Percentiles rank a stretch among this genome's conserved stretches.
These are phyloP conservation scores for Elachura formosa DNA, from an alignment of 2,113 vertebrate genomes.

Conservation along the genomic window DNA sequence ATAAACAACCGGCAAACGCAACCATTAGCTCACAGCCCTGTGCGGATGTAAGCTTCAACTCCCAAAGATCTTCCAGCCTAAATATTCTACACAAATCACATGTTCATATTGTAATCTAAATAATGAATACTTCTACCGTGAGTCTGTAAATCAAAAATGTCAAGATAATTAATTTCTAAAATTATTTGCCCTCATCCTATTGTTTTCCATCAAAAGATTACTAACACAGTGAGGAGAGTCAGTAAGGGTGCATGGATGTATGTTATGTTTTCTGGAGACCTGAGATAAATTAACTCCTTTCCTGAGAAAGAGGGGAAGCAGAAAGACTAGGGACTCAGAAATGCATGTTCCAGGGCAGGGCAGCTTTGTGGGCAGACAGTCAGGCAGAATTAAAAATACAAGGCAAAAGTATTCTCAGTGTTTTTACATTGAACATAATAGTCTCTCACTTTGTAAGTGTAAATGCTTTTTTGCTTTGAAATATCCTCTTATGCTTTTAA, in stretches of 20 bases:
- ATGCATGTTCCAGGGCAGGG: background rate
- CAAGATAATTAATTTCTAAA: background rate
- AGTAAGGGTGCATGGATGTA: background rate
- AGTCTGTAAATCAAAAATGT: background rate
- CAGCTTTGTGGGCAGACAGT: background rate
- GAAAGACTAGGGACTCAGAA: background rate
- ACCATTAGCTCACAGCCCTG: background rate
- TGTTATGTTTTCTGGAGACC: background rate
- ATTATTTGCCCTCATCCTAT: background rate
- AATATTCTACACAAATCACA: background rate
- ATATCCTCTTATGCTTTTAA: background rate
- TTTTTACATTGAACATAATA: background rate
- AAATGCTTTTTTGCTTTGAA: background rate
- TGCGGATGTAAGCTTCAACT: background rate
- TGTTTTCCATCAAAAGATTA: background rate
- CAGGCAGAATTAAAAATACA: background rate
- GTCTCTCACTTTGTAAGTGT: background rate
- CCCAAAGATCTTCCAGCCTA: background rate
- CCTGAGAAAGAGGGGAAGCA: background rate
- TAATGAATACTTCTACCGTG: background rate
- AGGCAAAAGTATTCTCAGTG: background rate
- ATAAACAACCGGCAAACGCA: background rate
- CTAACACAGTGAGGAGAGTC: background rate
- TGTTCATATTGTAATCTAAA: background rate
- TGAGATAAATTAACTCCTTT: background rate